A percentile compares a stretch with the other conserved stretches of the same genome.
phyloP scores from a whole-genome alignment of 2,888 invertebrate genomes.

The Limnephilus auricula region DNA sequence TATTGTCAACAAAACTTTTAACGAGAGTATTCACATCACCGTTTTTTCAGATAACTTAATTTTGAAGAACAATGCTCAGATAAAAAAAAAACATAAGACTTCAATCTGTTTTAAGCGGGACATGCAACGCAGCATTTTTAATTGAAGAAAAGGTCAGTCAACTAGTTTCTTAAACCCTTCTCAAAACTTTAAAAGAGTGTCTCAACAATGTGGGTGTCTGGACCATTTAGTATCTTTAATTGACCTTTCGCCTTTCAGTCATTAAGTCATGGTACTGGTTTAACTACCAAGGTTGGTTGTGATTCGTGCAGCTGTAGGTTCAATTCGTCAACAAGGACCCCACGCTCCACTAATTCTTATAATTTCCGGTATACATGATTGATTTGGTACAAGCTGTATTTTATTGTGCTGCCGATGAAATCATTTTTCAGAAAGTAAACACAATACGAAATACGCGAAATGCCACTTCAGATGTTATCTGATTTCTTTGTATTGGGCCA shows the following conservation, averaged over 20 bases:
- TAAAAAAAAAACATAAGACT: not conserved
- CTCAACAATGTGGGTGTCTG: slow-evolving; percentile 40
- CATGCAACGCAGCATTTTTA: not conserved
- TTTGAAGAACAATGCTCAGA: not conserved
- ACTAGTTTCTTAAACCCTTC: slow-evolving; percentile 24
- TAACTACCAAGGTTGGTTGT: slow-evolving; percentile 22
- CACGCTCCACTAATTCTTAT: not conserved
- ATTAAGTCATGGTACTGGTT: not conserved
- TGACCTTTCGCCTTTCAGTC: slow-evolving; percentile 39
- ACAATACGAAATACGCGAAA: not conserved
- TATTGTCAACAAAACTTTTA: not conserved
- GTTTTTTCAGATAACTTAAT: not conserved
- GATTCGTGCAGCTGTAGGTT: not conserved
- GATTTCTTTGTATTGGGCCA: not conserved
- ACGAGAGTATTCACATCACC: not conserved
- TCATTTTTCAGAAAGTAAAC: not conserved
- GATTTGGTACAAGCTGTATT: not conserved
- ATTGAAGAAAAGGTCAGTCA: slow-evolving; percentile 43
- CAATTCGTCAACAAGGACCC: not conserved
- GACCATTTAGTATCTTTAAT: slow-evolving; percentile 41
- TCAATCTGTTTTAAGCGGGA: not conserved
- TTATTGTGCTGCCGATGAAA: not conserved
- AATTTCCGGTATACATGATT: slow-evolving; percentile 37
- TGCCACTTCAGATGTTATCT: slow-evolving; percentile 2
- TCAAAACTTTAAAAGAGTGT: slow-evolving; percentile 30